These are phyloP conservation scores for Tipula lateralis DNA, from an alignment of 2,888 invertebrate species.

Conservation along the genomic window DNA sequence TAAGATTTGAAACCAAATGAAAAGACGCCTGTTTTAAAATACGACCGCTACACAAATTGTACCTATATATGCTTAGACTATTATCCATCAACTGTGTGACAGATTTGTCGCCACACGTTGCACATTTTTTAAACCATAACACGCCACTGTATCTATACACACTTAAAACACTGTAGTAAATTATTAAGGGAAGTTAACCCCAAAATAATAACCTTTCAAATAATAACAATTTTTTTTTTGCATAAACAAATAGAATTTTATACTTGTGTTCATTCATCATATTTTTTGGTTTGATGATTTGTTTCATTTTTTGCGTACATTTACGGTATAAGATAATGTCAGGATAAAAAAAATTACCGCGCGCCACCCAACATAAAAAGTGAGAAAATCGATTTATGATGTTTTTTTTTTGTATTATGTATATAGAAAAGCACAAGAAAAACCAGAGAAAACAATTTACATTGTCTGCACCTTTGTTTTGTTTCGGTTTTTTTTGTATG, in stretches of 20 bases:
- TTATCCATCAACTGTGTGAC: not conserved
- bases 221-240: not conserved
- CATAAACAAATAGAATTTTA: not conserved
- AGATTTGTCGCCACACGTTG: not conserved
- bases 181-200: slow-evolving; percentile 14
- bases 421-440: not conserved
- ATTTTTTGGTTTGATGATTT: slow-evolving; percentile 24
- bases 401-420: no score
- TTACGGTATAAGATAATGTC: not conserved
- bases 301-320: slow-evolving; percentile 5
- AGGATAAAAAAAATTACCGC: not conserved
- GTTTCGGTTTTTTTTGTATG: not conserved
- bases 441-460: slow-evolving; percentile 9
- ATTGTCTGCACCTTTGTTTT: slow-evolving; percentile 24
- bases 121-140: not conserved
- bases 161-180: not conserved
- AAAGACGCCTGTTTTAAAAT: no score
- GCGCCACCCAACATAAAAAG: not conserved
- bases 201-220: slow-evolving; percentile 19
- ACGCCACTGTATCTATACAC: not conserved
- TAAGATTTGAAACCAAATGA: no score
- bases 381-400: not conserved
- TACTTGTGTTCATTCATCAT: slow-evolving; percentile 11
- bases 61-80: no score
- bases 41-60: no score